These are phyloP conservation scores for Geotrupes spiniger DNA, from an alignment of 2,888 invertebrate species.

Conservation along the genomic window DNA sequence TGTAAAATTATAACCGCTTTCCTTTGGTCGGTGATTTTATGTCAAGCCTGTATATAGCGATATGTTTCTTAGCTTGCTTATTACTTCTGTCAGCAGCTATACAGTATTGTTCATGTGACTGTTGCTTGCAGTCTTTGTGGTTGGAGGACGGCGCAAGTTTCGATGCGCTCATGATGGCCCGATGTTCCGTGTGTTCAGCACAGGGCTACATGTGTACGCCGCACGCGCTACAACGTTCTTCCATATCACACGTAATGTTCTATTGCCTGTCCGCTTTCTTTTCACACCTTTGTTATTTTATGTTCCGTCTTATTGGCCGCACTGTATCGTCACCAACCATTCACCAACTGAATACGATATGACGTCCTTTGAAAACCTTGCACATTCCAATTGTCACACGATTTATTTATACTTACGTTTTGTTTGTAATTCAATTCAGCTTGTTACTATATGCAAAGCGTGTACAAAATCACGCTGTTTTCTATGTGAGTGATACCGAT, in stretches of 20 bases:
- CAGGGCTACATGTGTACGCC: slow-evolving; percentile 47
- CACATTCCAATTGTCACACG: no score
- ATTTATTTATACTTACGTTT: neutral
- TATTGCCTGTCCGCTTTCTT: slow-evolving; percentile 23
- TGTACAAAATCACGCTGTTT: no score
- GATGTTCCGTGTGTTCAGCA: slow-evolving; percentile 46
- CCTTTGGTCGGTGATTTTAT: no score
- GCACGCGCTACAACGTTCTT: slow-evolving; percentile 36
- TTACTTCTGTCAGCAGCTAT: slow-evolving; percentile 1
- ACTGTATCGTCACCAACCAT: neutral
- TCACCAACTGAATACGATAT: neutral
- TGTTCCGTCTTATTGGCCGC: neutral
- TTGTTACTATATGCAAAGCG: no score
- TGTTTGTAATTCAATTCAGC: neutral
- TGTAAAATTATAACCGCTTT: no score
- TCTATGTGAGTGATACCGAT: neutral
- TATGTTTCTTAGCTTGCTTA: slow-evolving; percentile 7
- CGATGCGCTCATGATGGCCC: slow-evolving; percentile 45
- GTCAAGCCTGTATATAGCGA: no score
- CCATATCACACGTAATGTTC: slow-evolving; percentile 36
- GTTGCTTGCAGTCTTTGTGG: slow-evolving; percentile 60
- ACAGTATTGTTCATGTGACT: slow-evolving; percentile 7
- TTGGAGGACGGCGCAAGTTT: slow-evolving; percentile 52
- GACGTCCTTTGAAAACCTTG: no score
- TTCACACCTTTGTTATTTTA: slow-evolving; percentile 11